These are phyloP conservation scores for Drosophila hydei DNA, from an alignment of 1,140 invertebrate genomes.

Conservation along the genomic window DNA sequence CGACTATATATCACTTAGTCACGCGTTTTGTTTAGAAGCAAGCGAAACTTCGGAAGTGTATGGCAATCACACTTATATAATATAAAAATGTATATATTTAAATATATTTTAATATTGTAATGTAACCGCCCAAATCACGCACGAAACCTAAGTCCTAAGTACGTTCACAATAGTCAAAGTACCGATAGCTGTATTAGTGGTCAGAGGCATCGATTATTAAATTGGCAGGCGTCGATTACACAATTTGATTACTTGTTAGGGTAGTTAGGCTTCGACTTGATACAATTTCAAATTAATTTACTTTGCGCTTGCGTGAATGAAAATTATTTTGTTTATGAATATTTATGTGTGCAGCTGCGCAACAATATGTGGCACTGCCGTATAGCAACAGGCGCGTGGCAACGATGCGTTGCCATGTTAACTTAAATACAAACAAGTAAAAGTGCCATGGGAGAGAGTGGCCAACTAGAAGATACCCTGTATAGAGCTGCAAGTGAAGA, in stretches of 20 bases:
- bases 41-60: neutral
- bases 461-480: neutral
- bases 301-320: conserved; percentile 44
- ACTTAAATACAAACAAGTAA: neutral
- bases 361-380: conserved; percentile 46
- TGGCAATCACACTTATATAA: neutral
- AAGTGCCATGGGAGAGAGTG: neutral
- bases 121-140: too few species aligned
- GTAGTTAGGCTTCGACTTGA: conserved; percentile 1
- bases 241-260: neutral
- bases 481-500: neutral
- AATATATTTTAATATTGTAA: neutral
- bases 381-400: conserved; percentile 39
- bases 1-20: neutral
- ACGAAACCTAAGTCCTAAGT: neutral
- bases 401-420: conserved; percentile 37
- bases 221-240: neutral
- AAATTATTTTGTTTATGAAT: conserved; percentile 38
- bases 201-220: neutral
- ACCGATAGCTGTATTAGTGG: neutral
- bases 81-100: neutral
- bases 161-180: neutral
- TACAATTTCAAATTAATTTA: neutral
- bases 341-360: conserved; percentile 65
- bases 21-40: neutral